Base-by-base conservation (phyloP, 1,140 invertebrate species). In the Drosophila mojavensis region DNA sequence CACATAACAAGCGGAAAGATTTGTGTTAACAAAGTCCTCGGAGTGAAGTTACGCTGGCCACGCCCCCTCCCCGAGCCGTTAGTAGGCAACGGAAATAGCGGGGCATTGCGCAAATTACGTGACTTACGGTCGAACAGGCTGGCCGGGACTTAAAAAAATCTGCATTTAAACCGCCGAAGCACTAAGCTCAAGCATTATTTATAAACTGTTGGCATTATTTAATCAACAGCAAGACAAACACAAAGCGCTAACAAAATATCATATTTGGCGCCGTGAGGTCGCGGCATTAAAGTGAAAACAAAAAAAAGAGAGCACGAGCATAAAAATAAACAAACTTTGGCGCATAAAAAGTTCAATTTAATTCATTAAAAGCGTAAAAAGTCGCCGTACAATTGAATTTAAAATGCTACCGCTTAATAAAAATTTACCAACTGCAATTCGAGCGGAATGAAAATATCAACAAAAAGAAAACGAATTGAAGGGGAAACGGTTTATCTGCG, bases 331-430 rank as follows among this genome's bases (percentile, higher is more conserved):
- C 56, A 86, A 73, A 78, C 67, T 86, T 88, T 79, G 56, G 59
- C 80, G 33, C 83, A 88, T 88, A 88, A 88, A 88, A 88, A 88
- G 83, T 88, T 88, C 84, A 88, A 88, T 88, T 89, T 88, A 83
- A 88, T 86, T 89, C 83, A 88, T 86, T 88, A 86, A 86, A 61
- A 80, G 58, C 67, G 71, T 76, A 86, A 86, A 86, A 85, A 86
- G 72, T 86, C 83, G 69, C 54, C 58, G 10, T 74, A 71, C 83
- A 88, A 88, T 88, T 88, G 83, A 88, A 88, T 89, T 83, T 88
- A 79, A 88, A 88, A 88, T 88, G 83, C 78, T 81, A 62, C 75
- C 80, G 83, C 83, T 73, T 85, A 86, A 86, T 86, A 88, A 86
- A 86, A 86, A 82, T 76, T 62, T 72, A 72, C 59, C 58, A 88